phyloP scores from a whole-genome alignment of 2,888 invertebrate species.

The Druceiella hillmani region DNA sequence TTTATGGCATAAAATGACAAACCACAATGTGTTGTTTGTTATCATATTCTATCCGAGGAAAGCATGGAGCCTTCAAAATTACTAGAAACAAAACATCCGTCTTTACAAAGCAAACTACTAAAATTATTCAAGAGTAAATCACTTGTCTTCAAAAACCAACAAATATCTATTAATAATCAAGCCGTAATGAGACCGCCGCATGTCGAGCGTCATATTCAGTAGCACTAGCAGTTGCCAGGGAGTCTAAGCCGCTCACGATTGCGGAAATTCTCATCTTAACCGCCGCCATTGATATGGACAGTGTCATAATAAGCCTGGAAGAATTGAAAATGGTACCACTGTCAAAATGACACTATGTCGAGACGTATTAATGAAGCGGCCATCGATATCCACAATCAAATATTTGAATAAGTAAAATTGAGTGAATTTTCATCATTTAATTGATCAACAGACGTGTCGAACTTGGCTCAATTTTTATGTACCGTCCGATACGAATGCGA shows the following conservation, averaged over 20 bases:
- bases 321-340: conserved; percentile 7
- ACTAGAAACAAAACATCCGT: conserved; percentile 2
- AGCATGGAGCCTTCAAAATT: too few relatives aligned
- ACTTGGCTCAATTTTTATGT: conserved; percentile 9
- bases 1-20: conserved; percentile 4
- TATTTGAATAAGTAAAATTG: conserved; percentile 5
- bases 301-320: conserved; percentile 7
- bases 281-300: conserved; percentile 8
- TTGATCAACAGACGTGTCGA: conserved; percentile 8
- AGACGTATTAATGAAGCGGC: conserved; percentile 10
- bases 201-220: too few relatives aligned
- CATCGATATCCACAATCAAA: conserved; percentile 9
- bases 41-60: too few relatives aligned
- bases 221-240: conserved; percentile 3
- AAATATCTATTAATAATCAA: conserved; percentile 6
- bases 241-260: conserved; percentile 3
- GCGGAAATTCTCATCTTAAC: too few relatives aligned
- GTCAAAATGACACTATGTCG: conserved; percentile 8
- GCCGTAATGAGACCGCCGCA: conserved; percentile 9
- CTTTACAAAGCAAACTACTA: conserved; percentile 8
- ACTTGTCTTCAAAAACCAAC: conserved; percentile 9
- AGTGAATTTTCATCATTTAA: conserved; percentile 10
- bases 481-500: conserved; percentile 9
- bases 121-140: conserved; percentile 9
- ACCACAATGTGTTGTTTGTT: conserved; percentile 2